Evolutionary conservation across 2,797 vertebrate genomes (phyloP).

Genomic region (Acanthurus tractus): DNA sequence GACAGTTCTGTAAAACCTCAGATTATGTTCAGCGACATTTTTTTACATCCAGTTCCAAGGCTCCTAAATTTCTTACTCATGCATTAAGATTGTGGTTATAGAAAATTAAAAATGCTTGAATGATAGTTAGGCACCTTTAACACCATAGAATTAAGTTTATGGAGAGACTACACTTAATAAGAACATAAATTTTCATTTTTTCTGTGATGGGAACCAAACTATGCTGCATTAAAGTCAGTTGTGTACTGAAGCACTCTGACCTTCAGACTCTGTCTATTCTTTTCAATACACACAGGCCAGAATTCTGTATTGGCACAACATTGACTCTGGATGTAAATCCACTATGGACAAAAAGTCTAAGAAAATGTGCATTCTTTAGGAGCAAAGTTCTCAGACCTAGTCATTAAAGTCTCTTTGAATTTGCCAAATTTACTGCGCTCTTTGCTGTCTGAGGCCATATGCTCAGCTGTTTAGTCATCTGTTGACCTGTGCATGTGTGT

Average conservation of each 20-base stretch:
- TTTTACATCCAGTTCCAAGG: neutral
- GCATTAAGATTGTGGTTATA: neutral
- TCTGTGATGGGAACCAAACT: neutral
- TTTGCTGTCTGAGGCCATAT: neutral
- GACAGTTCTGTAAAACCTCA: neutral
- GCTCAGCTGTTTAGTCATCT: conserved; percentile 37
- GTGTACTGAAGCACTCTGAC: too few relatives aligned
- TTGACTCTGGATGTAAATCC: too few relatives aligned
- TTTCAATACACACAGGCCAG: too few relatives aligned
- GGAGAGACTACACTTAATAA: conserved; percentile 4
- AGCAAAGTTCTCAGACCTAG: neutral
- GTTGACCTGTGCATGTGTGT: conserved; percentile 22
- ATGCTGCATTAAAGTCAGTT: too few relatives aligned
- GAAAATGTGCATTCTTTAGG: too few relatives aligned
- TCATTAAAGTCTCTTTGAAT: conserved; percentile 13
- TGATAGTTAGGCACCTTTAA: neutral
- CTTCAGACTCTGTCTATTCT: too few relatives aligned
- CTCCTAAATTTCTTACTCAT: neutral
- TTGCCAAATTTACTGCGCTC: conserved; percentile 19
- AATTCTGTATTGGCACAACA: too few relatives aligned
- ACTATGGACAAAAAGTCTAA: too few relatives aligned
- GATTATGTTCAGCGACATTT: neutral
- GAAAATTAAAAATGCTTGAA: neutral
- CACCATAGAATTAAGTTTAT: neutral
- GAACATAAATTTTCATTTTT: neutral